Base-by-base conservation (phyloP, 2,888 invertebrate genomes). In the Amblyteles armatorius region DNA sequence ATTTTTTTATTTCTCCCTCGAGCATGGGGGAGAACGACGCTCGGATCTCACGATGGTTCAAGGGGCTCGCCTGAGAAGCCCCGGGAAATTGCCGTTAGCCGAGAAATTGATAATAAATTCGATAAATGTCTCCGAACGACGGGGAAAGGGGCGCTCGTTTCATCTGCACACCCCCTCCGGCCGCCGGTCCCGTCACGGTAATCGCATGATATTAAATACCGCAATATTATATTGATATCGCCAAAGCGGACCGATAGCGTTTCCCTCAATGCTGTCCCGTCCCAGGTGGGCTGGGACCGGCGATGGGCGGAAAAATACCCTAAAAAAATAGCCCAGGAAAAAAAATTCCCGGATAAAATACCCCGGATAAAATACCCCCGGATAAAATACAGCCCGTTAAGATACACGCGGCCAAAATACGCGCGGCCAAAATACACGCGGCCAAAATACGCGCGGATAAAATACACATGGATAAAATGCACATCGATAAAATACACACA, bases 91-190 rank as follows among this genome's bases (percentile, higher is more conserved):
- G 92, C 93, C 92, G 91, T 92, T 91, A 90, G 88, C 89, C 88
- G 87, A 80, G 82, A 91, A 93, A 93, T 93, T 93, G 93, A 93
- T 93, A 93, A 93, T 93, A 93, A 93, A 93, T 93, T 93, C 90
- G 91, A 93, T 94, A 92, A 92, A 85, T 77, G 74, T 85, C 77
- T 26, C 52, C 29, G 19, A 19, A 19, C 16, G 36, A 19, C 33
- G 11, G 4, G 68, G 55, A 76, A 79, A 33, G 57, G 22, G 57
- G 22, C 22, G 57, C 40, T 19, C 55, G 63, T 33, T 71, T 48
- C 22, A 13, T 50, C 48, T 71, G 16, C 48, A 13, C 48, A 29
- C 60, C 4, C 29, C 60, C 33, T 29, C 29, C 29, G 50, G 2
- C 60, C 11, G 67, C 4, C 29, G 36, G 6, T 11, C 1, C 60